Evolutionary conservation across 37 sponge, comb jelly and placozoan species (phyloP).

Genomic region (Petrosia ficiformis): DNA sequence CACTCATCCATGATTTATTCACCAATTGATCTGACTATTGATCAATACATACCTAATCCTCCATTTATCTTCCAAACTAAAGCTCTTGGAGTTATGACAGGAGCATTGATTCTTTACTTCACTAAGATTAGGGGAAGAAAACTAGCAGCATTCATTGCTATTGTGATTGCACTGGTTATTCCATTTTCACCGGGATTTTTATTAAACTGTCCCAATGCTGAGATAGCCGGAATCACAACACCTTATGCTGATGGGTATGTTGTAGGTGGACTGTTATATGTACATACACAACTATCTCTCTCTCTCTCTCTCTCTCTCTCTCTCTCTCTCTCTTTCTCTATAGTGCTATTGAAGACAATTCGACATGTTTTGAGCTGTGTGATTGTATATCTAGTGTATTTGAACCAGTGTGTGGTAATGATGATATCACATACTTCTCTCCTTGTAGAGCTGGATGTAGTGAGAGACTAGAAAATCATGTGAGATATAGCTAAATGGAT

Average conservation of each 20-base stretch:
- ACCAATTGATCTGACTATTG: too few relatives aligned
- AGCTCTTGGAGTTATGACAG: background rate
- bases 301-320: too few relatives aligned
- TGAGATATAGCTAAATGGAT: too few relatives aligned
- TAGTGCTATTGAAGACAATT: background rate
- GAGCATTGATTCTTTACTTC: slow-evolving; percentile 9
- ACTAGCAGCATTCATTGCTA: slow-evolving; percentile 32
- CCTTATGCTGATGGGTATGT: background rate
- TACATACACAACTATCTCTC: too few relatives aligned
- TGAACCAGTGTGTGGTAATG: slow-evolving; percentile 70
- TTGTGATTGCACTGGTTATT: slow-evolving; percentile 12
- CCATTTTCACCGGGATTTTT: slow-evolving; percentile 30
- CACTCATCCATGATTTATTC: too few relatives aligned
- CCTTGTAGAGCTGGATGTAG: slow-evolving; percentile 48
- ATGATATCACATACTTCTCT: slow-evolving; percentile 46
- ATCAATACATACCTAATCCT: too few relatives aligned
- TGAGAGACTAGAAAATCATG: background rate
- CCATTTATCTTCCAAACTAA: background rate
- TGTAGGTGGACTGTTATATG: too few relatives aligned
- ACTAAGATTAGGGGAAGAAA: slow-evolving; percentile 21
- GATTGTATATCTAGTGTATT: slow-evolving; percentile 30
- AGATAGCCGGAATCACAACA: slow-evolving; percentile 30
- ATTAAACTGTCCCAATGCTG: slow-evolving; percentile 24
- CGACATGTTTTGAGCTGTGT: slow-evolving; percentile 40
- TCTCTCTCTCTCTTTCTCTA: too few relatives aligned